Base-by-base conservation (phyloP, 2,888 invertebrate species). In the Apotomis capreana region DNA sequence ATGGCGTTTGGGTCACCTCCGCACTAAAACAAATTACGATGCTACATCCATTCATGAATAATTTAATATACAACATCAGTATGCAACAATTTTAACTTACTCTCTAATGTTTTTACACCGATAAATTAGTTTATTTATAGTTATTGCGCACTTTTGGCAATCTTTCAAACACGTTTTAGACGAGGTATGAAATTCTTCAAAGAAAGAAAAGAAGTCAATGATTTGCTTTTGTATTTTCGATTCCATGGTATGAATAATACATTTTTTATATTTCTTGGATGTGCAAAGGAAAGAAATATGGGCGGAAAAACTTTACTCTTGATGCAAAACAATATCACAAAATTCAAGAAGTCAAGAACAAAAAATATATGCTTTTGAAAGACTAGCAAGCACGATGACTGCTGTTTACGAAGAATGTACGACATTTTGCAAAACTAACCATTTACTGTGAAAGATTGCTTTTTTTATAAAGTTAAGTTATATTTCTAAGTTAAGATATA, bases 61-160 rank as follows among this genome's bases (percentile, higher is more conserved):
- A 40, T 4, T 40, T 40, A 40, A 26, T 26, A 26, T 40, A 36
- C 40, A 40, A 58, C 36, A 68, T 54, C 62, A 63, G 67, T 36
- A 70, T 71, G 75, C 76, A 68, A 4, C 40, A 40, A 55, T 72
- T 74, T 49, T 64, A 77, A 87, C 91, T 91, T 80, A 94, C 94
- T 87, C 84, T 83, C 92, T 88, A 77, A 94, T 88, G 81, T 89
- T 89, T 77, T 85, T 89, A 80, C 93, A 88, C 76, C 94, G 93
- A 82, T 92, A 90, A 79, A 92, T 89, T 80, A 92, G 87, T 86
- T 94, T 94, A 87, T 89, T 87, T 81, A 95, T 89, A 86, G 91
- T 89, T 77, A 87, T 84, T 80, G 93, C 87, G 81, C 89, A 89
- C 83, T 90, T 91, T 84, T 88, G 89, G 89, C 93, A 90, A 79